Base-by-base conservation (phyloP, 2,888 invertebrate genomes). In the Leucozona laternaria region DNA sequence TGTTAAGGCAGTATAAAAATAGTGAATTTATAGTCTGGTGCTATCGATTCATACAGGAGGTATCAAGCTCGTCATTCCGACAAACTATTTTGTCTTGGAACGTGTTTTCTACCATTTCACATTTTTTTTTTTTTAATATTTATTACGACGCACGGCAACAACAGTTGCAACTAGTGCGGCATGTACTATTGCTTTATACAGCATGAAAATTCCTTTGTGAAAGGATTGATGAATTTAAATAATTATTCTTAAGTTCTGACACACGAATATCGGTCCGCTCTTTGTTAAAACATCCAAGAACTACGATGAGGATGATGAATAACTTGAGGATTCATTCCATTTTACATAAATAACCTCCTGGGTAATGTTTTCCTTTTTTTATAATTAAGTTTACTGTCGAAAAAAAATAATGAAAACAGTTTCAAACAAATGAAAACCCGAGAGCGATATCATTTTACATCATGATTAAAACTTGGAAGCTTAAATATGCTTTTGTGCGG, bases 391-490 rank as follows among this genome's bases (percentile, higher is more conserved):
- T 75, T n/a, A 55, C 34, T 45, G 37, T 5, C 13, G 0, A 20
- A 13, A 50, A 53, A 53, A 53, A 2, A 13, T 13, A 55, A 45
- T 1, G 8, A 31, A 13, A 58, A 31, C 37, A 58, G 31, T 34
- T 37, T 37, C 43, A 25, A 37, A 15, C 17, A 48, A 82, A 82
- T 66, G 43, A 68, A 57, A 62, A 10, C 48, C 79, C 64, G 13
- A 37, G 28, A 64, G 75, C 34, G 31, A n/a, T 70, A 57, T 79
- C 70, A 58, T 84, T 71, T 70, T 71, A 76, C 80, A 84, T 53
- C 80, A 84, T 53, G 70, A 60, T 71, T 70, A 80, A 84, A 66
- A 71, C 40, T 40, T 40, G 15, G n/a, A 15, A 55, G 79, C 73
- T 79, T 62, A 70, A 28, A 62, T 45, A 62, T 45, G 68, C 37